These are phyloP conservation scores for Tenthredo livida DNA, from an alignment of 2,888 invertebrate genomes.

Conservation along the genomic window DNA sequence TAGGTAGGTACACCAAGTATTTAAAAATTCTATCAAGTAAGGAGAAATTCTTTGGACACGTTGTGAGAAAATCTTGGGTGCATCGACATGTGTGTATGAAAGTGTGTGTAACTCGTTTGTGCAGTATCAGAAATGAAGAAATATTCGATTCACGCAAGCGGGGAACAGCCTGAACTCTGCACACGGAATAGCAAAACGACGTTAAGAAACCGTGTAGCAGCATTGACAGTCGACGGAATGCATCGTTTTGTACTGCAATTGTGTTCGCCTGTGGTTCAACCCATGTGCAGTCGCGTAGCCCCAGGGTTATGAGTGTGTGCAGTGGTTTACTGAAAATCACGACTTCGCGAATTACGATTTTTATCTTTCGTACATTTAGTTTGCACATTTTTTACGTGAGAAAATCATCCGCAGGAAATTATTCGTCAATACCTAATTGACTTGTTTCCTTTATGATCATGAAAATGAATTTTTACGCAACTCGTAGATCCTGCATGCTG, in stretches of 20 bases:
- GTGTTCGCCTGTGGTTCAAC: slow-evolving; percentile 8
- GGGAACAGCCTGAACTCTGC: slow-evolving; percentile 62
- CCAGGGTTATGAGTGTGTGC: background rate
- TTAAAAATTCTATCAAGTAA: slow-evolving; percentile 1
- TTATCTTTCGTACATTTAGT: background rate
- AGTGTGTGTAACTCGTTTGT: background rate
- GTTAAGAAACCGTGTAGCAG: slow-evolving; percentile 67
- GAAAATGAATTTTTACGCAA: background rate
- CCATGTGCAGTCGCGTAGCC: slow-evolving; percentile 10
- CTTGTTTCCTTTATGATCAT: background rate
- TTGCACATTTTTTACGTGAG: background rate
- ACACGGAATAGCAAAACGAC: slow-evolving; percentile 74
- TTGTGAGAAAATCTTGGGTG: slow-evolving; percentile 1
- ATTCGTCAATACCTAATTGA: background rate
- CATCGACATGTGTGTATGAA: background rate
- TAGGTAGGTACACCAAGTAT: background rate
- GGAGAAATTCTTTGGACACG: slow-evolving; percentile 34
- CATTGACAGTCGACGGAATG: slow-evolving; percentile 74
- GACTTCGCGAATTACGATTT: background rate
- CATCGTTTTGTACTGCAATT: slow-evolving; percentile 62
- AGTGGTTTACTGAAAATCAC: background rate
- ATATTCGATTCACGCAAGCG: slow-evolving; percentile 74
- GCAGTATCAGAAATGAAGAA: slow-evolving; percentile 79
- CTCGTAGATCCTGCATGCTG: background rate
- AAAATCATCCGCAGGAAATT: background rate